Conservation (phyloP, 2,113 vertebrate genomes). For the Aegotheles bennettii region DNA sequence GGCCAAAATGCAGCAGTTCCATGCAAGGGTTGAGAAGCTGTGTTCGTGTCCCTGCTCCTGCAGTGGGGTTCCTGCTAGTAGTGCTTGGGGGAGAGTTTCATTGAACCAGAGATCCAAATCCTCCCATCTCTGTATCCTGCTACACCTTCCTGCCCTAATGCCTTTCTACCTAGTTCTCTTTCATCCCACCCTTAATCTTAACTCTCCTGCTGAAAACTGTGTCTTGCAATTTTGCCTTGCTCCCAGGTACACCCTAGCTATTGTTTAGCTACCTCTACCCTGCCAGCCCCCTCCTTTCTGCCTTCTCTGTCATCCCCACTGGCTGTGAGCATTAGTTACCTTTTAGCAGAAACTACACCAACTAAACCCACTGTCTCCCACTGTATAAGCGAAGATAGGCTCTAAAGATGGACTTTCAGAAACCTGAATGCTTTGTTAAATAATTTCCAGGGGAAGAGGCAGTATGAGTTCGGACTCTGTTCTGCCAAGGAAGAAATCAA, state of each 20-base stretch:
- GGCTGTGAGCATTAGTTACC: neutral
- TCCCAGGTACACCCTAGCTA: neutral
- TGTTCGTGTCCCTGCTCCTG: neutral
- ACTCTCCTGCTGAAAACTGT: neutral
- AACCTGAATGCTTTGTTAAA: accelerated
- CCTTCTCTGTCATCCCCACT: accelerated
- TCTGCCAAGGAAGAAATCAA: neutral
- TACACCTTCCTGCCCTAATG: neutral
- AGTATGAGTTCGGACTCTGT: neutral
- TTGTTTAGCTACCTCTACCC: neutral
- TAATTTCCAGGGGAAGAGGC: neutral
- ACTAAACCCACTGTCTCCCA: neutral
- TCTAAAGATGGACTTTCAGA: neutral
- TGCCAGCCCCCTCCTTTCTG: neutral
- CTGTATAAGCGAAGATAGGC: neutral
- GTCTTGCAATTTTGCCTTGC: neutral
- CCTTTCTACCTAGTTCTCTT: neutral
- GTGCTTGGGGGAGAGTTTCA: neutral
- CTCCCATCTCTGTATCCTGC: neutral
- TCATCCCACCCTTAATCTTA: neutral
- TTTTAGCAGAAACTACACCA: neutral
- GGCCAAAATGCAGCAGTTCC: accelerated
- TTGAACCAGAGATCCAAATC: neutral
- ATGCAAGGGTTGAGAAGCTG: neutral
- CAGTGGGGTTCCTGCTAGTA: accelerated